phyloP scores from a whole-genome alignment of 2,113 vertebrate species.

The Xiphorhynchus elegans region DNA sequence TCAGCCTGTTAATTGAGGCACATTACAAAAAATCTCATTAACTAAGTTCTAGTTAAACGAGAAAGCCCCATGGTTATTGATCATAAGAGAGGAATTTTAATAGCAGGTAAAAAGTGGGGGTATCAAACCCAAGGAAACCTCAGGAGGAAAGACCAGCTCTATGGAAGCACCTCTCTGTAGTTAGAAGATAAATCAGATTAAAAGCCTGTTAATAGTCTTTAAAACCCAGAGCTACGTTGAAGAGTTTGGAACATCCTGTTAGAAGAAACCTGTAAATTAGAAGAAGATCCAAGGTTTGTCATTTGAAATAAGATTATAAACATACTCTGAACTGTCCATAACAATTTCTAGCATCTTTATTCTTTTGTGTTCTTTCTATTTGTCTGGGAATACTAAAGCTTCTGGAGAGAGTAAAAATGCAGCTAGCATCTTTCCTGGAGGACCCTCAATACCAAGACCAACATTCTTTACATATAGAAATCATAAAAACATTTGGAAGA shows the following conservation, averaged over 20 bases:
- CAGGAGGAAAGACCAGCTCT: neutral
- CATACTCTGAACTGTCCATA: neutral
- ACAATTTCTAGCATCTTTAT: neutral
- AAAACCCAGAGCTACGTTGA: neutral
- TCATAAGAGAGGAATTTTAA: neutral
- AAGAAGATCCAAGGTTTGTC: neutral
- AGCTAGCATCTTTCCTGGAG: conserved; percentile 95
- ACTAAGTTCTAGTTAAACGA: neutral
- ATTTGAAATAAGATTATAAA: neutral
- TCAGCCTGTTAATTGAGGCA: neutral
- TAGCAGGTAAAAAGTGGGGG: neutral
- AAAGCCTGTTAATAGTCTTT: neutral
- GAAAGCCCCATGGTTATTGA: neutral
- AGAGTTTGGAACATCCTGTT: neutral
- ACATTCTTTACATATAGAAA: conserved; percentile 96
- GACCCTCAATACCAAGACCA: conserved; percentile 99
- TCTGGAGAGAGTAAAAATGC: conserved; percentile 98
- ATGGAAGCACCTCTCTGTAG: neutral
- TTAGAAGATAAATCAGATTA: neutral
- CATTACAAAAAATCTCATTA: neutral
- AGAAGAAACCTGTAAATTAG: neutral
- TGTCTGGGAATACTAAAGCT: conserved; percentile 78
- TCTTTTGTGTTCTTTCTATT: neutral
- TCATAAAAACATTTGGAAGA: conserved; percentile 95
- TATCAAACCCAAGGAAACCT: neutral